A percentile compares a stretch with the other conserved stretches of the same genome.
Conservation (phyloP, 1,140 invertebrate genomes). For the Lasioglossum albipes region DNA sequence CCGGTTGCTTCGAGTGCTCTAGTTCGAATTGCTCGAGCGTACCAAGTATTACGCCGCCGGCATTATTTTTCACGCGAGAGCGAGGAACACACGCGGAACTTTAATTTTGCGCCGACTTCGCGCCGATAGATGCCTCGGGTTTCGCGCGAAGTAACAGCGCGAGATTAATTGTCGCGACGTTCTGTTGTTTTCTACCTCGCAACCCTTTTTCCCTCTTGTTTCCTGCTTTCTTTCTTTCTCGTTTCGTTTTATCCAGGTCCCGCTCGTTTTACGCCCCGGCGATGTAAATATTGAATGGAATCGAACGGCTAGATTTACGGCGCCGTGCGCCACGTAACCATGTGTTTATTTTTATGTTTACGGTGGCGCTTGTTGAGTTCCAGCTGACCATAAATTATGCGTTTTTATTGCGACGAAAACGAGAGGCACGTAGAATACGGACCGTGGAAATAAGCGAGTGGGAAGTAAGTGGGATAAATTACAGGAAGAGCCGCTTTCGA, state of each 20-base stretch:
- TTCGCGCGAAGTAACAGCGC: constrained; percentile 13
- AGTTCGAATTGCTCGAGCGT: background rate
- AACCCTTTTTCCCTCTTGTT: background rate
- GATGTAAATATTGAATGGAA: constrained; percentile 40
- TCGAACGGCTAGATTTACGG: constrained; percentile 26
- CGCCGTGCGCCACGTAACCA: background rate
- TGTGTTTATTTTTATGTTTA: constrained; percentile 25
- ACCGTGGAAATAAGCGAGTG: background rate
- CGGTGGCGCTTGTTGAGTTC: background rate
- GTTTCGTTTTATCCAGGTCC: background rate
- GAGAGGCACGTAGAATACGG: background rate
- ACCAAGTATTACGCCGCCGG: background rate
- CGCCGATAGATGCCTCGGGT: background rate
- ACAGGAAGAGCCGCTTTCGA: background rate
- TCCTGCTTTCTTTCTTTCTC: background rate
- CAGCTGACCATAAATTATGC: constrained; percentile 25
- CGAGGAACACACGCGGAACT: background rate
- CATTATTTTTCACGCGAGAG: constrained; percentile 16
- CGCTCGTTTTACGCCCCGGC: background rate
- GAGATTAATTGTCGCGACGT: constrained; percentile 34
- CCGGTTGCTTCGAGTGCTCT: background rate
- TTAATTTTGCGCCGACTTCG: constrained; percentile 8
- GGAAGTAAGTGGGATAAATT: background rate
- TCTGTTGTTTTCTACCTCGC: background rate
- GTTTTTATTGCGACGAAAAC: constrained; percentile 10